Base-by-base conservation (phyloP, 2,888 invertebrate genomes). In the Troides aeacus region DNA sequence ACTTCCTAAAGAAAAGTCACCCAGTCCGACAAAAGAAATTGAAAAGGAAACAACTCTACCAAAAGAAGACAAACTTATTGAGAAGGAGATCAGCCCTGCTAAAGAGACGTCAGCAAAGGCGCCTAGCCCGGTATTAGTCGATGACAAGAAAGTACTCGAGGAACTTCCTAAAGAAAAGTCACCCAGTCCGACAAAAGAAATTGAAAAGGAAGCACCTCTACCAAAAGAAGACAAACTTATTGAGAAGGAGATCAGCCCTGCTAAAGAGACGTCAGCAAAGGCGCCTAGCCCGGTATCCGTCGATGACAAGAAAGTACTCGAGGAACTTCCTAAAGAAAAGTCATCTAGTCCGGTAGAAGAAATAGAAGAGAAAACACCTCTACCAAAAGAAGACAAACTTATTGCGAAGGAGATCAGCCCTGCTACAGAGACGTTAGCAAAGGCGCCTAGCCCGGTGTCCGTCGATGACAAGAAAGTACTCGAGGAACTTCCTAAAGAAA, bases 71-170 rank as follows among this genome's bases (percentile, higher is more conserved):
- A 30, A 30, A 30, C 30, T 30, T 0, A 2, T 24, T 3, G 30
- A 30, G 30, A 3, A 30, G 5, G 3, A 30, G 30, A 12, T 15
- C 18, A 15, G 62, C 24, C 64, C 71, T 1, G 60, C 61, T 23
- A 64, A 58, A 72, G 72, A 10, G 0, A 17, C 4, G 1, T 0
- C 12, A 12, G 2, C 1, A 2, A 39, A 39, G 21, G 0, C 10
- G 3, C 46, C 46, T 3, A 17, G 15, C 46, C 42, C 23, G 5
- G 21, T 23, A 17, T 4, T 15, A 0, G 1, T 21, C 64, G 23
- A 72, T 73, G 10, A 69, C 67, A 72, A 68, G 17, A 68, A 5
- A 46, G 4, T 15, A 42, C 65, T 73, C 1, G 73, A 68, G 15
- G 62, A 60, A 24, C 39, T 64, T 36, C 39, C 21, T 0, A 21